Conservation (phyloP, 2,797 vertebrate genomes). For the Diplodus puntazzo region DNA sequence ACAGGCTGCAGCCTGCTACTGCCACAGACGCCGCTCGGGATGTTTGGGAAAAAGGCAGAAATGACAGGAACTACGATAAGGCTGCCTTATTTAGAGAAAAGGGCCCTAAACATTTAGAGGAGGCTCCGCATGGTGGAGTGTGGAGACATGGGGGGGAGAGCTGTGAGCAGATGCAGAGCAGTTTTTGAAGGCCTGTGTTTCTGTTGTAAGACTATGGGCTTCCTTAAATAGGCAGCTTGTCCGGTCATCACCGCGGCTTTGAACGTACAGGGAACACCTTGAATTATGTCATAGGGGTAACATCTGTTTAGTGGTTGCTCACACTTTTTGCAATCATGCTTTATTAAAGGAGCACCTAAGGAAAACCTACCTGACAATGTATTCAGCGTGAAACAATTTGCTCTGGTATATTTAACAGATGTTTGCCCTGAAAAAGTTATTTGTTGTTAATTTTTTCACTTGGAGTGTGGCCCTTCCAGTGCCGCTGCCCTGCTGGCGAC, state of each 20-base stretch:
- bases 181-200: constrained; percentile 49
- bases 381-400: background rate
- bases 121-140: constrained; percentile 52
- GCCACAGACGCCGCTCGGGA: constrained; percentile 72
- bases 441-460: background rate
- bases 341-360: background rate
- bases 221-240: constrained; percentile 81
- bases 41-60: constrained; percentile 83
- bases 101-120: constrained; percentile 65
- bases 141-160: constrained; percentile 51
- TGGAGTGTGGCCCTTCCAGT: background rate
- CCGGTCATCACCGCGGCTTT: constrained; percentile 24
- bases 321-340: background rate
- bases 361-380: background rate
- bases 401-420: background rate
- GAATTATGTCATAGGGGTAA: constrained; percentile 41
- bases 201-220: constrained; percentile 40
- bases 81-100: constrained; percentile 89
- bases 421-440: background rate
- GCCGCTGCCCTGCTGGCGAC: too few species aligned
- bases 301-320: constrained; percentile 36
- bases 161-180: constrained; percentile 69
- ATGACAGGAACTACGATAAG: constrained; percentile 88
- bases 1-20: constrained; percentile 65
- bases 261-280: constrained; percentile 47